Percentiles rank a stretch among this genome's conserved stretches.
Conservation (phyloP, 2,797 vertebrate genomes). For the Scyliorhinus canicula region DNA sequence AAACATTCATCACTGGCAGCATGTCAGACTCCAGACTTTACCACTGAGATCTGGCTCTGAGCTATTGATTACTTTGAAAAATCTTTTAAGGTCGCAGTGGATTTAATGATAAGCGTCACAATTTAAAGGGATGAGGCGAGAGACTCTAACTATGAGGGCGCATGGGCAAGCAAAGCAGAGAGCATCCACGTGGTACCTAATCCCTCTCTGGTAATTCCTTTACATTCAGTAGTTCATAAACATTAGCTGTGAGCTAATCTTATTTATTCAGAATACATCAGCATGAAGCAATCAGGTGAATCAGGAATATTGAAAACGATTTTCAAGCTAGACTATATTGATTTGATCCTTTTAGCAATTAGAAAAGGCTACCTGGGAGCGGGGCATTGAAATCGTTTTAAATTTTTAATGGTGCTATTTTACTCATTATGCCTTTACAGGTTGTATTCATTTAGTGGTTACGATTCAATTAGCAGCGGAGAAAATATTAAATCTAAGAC, state of each 20-base stretch:
- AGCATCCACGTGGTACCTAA: background rate
- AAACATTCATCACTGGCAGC: slow-evolving; percentile 47
- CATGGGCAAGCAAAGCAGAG: background rate
- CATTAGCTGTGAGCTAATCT: background rate
- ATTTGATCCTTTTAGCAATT: background rate
- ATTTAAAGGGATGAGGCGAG: slow-evolving; percentile 38
- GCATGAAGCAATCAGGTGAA: background rate
- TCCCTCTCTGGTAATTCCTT: background rate
- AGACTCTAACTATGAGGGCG: background rate
- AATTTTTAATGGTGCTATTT: background rate
- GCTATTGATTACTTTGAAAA: slow-evolving; percentile 25
- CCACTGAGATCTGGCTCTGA: slow-evolving; percentile 38
- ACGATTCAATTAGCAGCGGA: background rate
- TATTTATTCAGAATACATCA: background rate
- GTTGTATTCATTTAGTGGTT: background rate
- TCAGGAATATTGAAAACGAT: background rate
- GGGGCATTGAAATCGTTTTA: background rate
- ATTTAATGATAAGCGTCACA: slow-evolving; percentile 43
- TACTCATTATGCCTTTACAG: background rate
- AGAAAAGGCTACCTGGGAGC: background rate
- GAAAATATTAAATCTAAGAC: background rate
- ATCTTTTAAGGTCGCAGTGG: slow-evolving; percentile 41
- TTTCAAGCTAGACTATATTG: background rate
- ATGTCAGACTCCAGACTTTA: slow-evolving; percentile 40
- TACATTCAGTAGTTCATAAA: background rate